Evolutionary conservation across 2,113 vertebrate genomes (phyloP), one percentile per base, ranked within the genome.

Genomic region (Lophura nycthemera): DNA sequence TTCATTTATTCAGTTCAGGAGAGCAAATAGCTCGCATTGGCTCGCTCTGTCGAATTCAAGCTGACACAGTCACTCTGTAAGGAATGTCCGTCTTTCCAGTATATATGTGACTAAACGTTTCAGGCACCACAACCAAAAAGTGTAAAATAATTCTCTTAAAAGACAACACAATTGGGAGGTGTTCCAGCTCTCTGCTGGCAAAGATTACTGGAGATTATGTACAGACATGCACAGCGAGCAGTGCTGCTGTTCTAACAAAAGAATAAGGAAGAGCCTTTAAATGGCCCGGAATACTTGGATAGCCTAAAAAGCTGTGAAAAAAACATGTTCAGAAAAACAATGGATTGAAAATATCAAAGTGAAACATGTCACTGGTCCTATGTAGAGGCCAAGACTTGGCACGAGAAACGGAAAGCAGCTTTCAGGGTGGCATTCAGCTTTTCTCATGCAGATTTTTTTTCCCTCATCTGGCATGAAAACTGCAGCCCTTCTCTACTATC

Each of bases 71-170:
- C 80, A 82, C 40, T 88, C 45, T 36, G 6, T 77, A 94, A 91
- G 77, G 16, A 84, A 80, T 24, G 29, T 77, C 74, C 69, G 19
- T 92, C 82, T 89, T 94, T 93, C 52, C 64, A 32, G 18, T 67
- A 47, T 70, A 81, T 93, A 93, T 94, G 54, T 32, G 83, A 79
- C 29, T 7, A 81, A 85, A 60, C 79, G 36, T 60, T 95, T 95
- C 60, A 88, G 69, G 25, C 13, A 71, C 30, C 42, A 65, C 47
- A 82, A 89, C 56, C 74, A 94, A 63, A 90, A 95, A 95, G 93
- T 34, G 29, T 87, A 59, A 96, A 96, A 67, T 77, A 95, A 91
- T 94, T 95, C 48, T 74, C 71, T 95, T 89, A 82, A 93, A 93
- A 89, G 24, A 77, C 47, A 88, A 50, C 27, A 64, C n/a, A 89